Evolutionary conservation across 2,797 vertebrate species (phyloP), one percentile per base, ranked within the genome.

Genomic region (Sarcophilus harrisii): DNA sequence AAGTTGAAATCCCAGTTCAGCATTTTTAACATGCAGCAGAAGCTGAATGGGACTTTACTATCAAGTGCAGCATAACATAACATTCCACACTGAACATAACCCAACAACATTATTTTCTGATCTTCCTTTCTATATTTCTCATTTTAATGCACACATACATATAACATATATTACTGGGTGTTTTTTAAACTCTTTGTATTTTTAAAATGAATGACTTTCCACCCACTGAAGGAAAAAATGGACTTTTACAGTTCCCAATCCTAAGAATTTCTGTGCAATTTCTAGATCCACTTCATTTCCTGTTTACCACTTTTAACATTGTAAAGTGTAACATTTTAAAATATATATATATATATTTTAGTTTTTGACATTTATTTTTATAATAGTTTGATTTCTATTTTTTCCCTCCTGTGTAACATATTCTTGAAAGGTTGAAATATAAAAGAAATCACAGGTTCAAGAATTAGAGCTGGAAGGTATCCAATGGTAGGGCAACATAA

Each of bases 11-110:
- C 24, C 91, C 0, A 57, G 62, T 94, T 97, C 93, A 93, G 59
- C 24, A 1, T 81, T 95, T 59, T 57, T 91, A 89, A 97, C 98
- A 97, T 98, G 98, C 98, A 98, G 96, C 57, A 95, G 66, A 97
- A 90, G 97, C 93, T 66, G 96, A 87, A 93, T 3, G 81, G 97
- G 93, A 94, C 90, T 92, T 91, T 97, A 96, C 92, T 29, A 73
- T 59, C 95, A 91, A 95, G 38, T 87, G 73, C 73, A 49, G 90
- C 45, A 97, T 94, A 90, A 58, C 30, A 92, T 5, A 28, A 89
- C 92, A 97, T 92, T 30, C 38, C 91, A 87, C 58, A 93, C 62
- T 10, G 29, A 87, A 52, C 3, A 14, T 4, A 29, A 93, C 21
- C 87, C 45, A 94, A 91, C 21, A 21, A 81, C 30, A 21, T 27